Evolutionary conservation across 2,113 vertebrate species (phyloP).

Genomic region (Stegastes partitus): DNA sequence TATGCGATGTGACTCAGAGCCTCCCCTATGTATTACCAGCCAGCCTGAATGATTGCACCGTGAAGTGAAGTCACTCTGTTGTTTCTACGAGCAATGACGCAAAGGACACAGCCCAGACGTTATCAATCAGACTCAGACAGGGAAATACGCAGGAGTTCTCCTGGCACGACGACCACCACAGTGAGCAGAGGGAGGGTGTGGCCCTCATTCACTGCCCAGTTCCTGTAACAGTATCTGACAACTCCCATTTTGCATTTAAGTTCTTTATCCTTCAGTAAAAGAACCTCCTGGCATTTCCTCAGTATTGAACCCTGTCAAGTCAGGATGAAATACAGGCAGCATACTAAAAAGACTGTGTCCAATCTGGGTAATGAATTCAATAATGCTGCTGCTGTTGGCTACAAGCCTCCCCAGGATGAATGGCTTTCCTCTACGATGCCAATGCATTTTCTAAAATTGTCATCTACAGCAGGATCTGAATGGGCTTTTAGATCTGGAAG

Average conservation of each 20-base stretch:
- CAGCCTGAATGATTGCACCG: slow-evolving; percentile 4
- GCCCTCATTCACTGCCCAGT: slow-evolving; percentile 32
- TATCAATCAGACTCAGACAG: slow-evolving; percentile 69
- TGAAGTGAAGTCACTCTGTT: slow-evolving; percentile 51
- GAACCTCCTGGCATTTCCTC: not conserved
- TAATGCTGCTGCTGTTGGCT: slow-evolving; percentile 35
- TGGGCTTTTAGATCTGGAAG: slow-evolving; percentile 14
- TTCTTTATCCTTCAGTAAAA: not conserved
- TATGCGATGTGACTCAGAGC: slow-evolving; percentile 3
- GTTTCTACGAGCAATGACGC: slow-evolving; percentile 61
- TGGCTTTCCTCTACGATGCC: slow-evolving; percentile 13
- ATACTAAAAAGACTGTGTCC: slow-evolving; percentile 28
- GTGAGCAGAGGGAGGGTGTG: slow-evolving; percentile 6
- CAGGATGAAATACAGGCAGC: slow-evolving; percentile 34
- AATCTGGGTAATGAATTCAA: slow-evolving; percentile 54
- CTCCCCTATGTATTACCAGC: not conserved
- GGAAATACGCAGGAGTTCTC: slow-evolving; percentile 61
- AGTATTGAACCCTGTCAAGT: slow-evolving; percentile 16
- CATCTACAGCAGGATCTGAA: slow-evolving; percentile 5
- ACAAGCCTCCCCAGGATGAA: slow-evolving; percentile 16
- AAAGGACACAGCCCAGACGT: slow-evolving; percentile 68
- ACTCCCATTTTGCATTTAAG: not conserved
- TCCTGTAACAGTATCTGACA: slow-evolving; percentile 29
- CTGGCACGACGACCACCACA: slow-evolving; percentile 12
- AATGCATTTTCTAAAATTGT: slow-evolving; percentile 13